A percentile compares a stretch with the other conserved stretches of the same genome.
phyloP scores from a whole-genome alignment of 2,113 vertebrate genomes.

The Orycteropus afer region DNA sequence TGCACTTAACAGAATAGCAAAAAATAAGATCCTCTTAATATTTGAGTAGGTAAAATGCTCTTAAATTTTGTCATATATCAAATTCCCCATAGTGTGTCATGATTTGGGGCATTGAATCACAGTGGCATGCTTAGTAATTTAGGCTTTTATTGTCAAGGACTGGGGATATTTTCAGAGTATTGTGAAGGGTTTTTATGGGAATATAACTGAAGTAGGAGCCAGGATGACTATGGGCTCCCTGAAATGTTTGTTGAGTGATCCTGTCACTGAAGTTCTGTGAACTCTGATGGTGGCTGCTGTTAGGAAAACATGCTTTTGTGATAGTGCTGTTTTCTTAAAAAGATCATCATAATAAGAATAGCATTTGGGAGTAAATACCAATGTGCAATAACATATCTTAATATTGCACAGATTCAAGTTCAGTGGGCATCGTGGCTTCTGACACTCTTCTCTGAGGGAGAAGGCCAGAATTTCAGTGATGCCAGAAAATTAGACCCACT shows the following conservation, averaged over 20 bases:
- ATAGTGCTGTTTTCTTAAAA: background rate
- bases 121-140: background rate
- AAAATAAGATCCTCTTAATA: background rate
- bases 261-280: background rate
- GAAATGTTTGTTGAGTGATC: background rate
- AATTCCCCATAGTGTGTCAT: background rate
- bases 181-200: background rate
- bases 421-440: background rate
- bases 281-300: background rate
- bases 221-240: background rate
- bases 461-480: background rate
- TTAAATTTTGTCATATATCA: background rate
- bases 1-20: background rate
- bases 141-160: background rate
- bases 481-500: conserved; percentile 26
- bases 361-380: background rate
- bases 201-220: background rate
- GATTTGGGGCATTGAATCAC: background rate
- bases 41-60: background rate
- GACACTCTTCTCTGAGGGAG: background rate
- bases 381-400: background rate
- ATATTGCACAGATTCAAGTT: background rate
- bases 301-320: conserved; percentile 19
- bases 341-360: background rate
- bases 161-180: background rate